phyloP scores from a whole-genome alignment of 2,888 invertebrate species.

The Macroteleia sp. region DNA sequence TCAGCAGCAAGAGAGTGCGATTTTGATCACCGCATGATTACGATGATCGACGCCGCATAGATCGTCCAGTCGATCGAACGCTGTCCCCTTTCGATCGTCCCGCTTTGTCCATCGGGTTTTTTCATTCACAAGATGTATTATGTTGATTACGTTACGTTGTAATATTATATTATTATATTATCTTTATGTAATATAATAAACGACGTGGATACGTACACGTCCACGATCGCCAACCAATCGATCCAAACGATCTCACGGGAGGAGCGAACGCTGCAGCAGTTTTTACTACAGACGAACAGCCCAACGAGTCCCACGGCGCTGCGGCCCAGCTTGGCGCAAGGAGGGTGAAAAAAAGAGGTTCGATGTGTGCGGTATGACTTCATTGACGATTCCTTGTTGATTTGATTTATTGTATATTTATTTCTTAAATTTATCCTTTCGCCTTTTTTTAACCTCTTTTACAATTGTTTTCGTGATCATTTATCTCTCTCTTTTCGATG shows the following conservation, averaged over 20 bases:
- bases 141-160: no score
- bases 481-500: neutral
- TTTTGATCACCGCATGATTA: neutral
- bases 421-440: neutral
- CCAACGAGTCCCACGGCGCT: conserved; percentile 18
- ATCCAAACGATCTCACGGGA: conserved; percentile 31
- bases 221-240: neutral
- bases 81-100: no score
- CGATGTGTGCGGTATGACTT: conserved; percentile 25
- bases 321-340: conserved; percentile 15
- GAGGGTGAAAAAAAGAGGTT: no score
- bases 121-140: no score
- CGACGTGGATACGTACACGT: neutral
- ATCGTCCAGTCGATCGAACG: neutral
- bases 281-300: conserved; percentile 30
- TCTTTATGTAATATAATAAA: neutral
- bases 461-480: no score
- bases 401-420: neutral
- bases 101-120: no score
- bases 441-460: neutral
- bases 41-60: no score
- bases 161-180: no score
- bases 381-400: conserved; percentile 22
- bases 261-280: conserved; percentile 24
- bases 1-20: conserved; percentile 10